A percentile compares a stretch with the other conserved stretches of the same genome.
These are phyloP conservation scores for Globodera ellingtonae DNA, from an alignment of 1,140 invertebrate genomes.

Conservation along the genomic window DNA sequence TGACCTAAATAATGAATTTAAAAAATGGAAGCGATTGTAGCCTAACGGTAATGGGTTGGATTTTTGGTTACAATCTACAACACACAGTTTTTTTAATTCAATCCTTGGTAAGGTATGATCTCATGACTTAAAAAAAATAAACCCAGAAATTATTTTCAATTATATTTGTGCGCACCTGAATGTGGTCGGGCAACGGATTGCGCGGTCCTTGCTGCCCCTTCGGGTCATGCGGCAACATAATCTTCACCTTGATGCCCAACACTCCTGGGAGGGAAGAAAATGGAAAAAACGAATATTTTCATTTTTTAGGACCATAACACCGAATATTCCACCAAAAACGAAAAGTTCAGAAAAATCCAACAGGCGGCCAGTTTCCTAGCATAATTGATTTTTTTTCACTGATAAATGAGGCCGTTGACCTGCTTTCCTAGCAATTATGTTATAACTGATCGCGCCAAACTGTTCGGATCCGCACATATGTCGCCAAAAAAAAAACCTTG, in stretches of 20 bases:
- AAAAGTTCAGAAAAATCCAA: background rate
- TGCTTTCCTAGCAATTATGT: no score
- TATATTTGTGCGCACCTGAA: slow-evolving; percentile 67
- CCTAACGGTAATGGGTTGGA: no score
- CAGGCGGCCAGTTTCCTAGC: background rate
- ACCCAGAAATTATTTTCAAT: no score
- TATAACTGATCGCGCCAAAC: no score
- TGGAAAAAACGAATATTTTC: background rate
- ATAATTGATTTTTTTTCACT: background rate
- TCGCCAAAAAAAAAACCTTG: slow-evolving; percentile 74
- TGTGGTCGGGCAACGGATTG: slow-evolving; percentile 92
- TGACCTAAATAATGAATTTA: slow-evolving; percentile 36
- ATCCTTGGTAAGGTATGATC: no score
- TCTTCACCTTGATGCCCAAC: slow-evolving; percentile 92
- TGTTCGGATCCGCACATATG: background rate
- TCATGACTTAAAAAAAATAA: no score
- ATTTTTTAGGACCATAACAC: background rate
- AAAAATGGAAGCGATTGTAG: background rate
- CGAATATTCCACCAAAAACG: background rate
- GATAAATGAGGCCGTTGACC: no score
- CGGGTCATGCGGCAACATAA: slow-evolving; percentile 97
- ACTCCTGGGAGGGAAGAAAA: slow-evolving; percentile 70
- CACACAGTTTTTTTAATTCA: no score
- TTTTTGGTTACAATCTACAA: no score
- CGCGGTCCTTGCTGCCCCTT: slow-evolving; percentile 95